A percentile compares a stretch with the other conserved stretches of the same genome.
These are phyloP conservation scores for Oryzias woworae DNA, from an alignment of 2,113 vertebrate species.

Conservation along the genomic window DNA sequence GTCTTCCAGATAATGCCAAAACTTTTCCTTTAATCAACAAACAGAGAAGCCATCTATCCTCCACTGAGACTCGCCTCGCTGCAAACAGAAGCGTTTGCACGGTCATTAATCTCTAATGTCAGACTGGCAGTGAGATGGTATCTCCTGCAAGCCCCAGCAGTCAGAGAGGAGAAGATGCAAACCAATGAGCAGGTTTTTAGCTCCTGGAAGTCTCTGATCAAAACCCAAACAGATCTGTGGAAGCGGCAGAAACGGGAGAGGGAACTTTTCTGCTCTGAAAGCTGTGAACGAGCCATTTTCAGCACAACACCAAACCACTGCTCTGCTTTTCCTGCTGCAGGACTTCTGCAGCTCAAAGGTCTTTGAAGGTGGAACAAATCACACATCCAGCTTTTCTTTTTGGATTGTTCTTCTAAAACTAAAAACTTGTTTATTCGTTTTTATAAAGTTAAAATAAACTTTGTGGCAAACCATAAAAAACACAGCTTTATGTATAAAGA, in stretches of 20 bases:
- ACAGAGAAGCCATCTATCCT: background rate
- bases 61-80: background rate
- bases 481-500: background rate
- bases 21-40: constrained; percentile 16
- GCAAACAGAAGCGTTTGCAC: background rate
- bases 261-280: too few species aligned
- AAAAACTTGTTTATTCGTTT: too few species aligned
- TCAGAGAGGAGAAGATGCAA: background rate
- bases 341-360: background rate
- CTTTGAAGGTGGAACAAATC: background rate
- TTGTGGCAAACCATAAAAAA: background rate
- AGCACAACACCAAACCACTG: too few species aligned
- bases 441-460: too few species aligned
- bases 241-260: too few species aligned
- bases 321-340: background rate
- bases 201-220: too few species aligned
- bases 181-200: background rate
- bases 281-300: too few species aligned
- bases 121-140: constrained; percentile 30
- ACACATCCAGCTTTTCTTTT: background rate
- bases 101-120: constrained; percentile 20
- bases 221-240: too few species aligned
- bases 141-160: constrained; percentile 46
- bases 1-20: background rate
- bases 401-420: background rate